These are phyloP conservation scores for Lapara coniferarum DNA, from an alignment of 2,888 invertebrate genomes.

Conservation along the genomic window DNA sequence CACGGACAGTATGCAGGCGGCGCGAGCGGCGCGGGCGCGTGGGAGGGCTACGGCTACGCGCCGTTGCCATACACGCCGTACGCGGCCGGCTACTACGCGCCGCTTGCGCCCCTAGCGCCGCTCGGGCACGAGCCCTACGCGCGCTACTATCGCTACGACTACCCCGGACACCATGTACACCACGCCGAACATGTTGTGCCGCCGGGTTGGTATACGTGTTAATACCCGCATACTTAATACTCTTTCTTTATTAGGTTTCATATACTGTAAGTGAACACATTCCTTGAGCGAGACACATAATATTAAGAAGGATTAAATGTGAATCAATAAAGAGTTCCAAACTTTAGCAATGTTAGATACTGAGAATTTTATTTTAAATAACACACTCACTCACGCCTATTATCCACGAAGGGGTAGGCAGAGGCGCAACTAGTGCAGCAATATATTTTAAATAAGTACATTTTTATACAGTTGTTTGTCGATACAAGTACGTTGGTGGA, in stretches of 20 bases:
- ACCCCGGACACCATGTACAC: conserved; percentile 69
- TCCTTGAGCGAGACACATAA: too few relatives aligned
- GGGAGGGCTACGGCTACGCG: conserved; percentile 67
- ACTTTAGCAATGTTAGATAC: too few relatives aligned
- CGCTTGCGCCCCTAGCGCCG: conserved; percentile 69
- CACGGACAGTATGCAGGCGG: conserved; percentile 61
- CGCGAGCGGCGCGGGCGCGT: conserved; percentile 56
- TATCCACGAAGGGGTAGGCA: too few relatives aligned
- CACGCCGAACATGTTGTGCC: conserved; percentile 75
- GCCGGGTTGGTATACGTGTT: conserved; percentile 66
- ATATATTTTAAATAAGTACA: too few relatives aligned
- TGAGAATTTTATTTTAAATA: too few relatives aligned
- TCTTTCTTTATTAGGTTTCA: neutral
- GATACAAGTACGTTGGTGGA: too few relatives aligned
- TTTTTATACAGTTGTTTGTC: too few relatives aligned
- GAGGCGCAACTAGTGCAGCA: too few relatives aligned
- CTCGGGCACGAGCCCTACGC: conserved; percentile 75
- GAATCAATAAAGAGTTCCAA: too few relatives aligned
- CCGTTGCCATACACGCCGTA: conserved; percentile 59
- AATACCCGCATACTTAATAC: neutral
- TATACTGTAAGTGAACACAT: neutral
- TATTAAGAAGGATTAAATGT: too few relatives aligned
- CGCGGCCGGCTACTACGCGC: conserved; percentile 63
- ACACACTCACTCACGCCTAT: too few relatives aligned
- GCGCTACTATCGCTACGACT: conserved; percentile 78